Evolutionary conservation across 1,140 invertebrate species (phyloP).

Genomic region (Drosophila subpulchrella): DNA sequence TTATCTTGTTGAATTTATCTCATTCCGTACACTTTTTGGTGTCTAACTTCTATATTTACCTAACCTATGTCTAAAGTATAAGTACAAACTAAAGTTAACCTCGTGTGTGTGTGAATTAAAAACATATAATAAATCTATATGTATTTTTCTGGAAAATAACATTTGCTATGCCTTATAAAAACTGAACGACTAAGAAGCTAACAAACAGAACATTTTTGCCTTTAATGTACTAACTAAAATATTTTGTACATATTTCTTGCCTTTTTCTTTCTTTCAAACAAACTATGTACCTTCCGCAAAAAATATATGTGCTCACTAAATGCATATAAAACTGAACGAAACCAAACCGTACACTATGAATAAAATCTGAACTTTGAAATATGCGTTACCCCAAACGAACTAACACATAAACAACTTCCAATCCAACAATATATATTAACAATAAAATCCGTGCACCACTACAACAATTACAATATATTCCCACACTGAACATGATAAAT

Average conservation of each 20-base stretch:
- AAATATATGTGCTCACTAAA: constrained; percentile 44
- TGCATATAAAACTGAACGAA: constrained; percentile 37
- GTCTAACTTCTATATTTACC: constrained; percentile 61
- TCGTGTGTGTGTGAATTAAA: constrained; percentile 66
- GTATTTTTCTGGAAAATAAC: constrained; percentile 36
- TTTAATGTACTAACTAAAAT: constrained; percentile 72
- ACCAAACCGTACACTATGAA: constrained; percentile 57
- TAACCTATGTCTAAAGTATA: constrained; percentile 49
- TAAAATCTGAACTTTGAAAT: constrained; percentile 66
- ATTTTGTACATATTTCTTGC: constrained; percentile 81
- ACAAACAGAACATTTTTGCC: constrained; percentile 48
- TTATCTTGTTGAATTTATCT: constrained; percentile 56
- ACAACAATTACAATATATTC: constrained; percentile 46
- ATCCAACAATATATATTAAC: constrained; percentile 32
- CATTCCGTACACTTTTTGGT: constrained; percentile 64
- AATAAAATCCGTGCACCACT: constrained; percentile 54
- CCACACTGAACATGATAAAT: constrained; percentile 54
- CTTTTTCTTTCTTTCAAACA: constrained; percentile 78
- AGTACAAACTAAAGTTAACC: constrained; percentile 55
- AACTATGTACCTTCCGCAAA: constrained; percentile 59
- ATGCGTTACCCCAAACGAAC: constrained; percentile 73
- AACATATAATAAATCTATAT: constrained; percentile 34
- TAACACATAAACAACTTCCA: constrained; percentile 53
- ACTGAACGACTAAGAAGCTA: constrained; percentile 37
- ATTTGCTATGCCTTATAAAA: constrained; percentile 48